Evolutionary conservation across 2,113 vertebrate genomes (phyloP), one percentile per base, ranked within the genome.

Genomic region (Montifringilla adamsi): DNA sequence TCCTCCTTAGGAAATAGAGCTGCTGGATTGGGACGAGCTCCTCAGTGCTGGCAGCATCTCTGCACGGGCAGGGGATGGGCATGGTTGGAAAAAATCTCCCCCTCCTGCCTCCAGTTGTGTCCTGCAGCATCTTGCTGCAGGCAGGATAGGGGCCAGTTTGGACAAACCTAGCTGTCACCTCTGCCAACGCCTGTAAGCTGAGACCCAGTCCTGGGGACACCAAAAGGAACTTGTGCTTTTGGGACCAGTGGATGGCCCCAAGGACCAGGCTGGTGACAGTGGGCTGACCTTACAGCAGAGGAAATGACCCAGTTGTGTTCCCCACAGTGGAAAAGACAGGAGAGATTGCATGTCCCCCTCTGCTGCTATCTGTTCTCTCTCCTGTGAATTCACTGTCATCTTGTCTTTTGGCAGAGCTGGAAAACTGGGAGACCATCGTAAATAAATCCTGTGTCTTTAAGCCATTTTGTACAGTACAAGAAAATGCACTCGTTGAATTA

Each of bases 401-500:
- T 79, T 79, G 76, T 68, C 88, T 90, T 86, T 90, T 28, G 6
- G 74, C 93, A 84, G 74, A 87, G 75, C 75, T 92, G 83, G 75
- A 86, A 44, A 93, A 87, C 53, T 2, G 3, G 80, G 93, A 89
- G 92, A 93, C 84, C 85, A 90, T 92, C 62, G 23, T 95, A 97
- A 97, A 97, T 95, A 95, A 97, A 94, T 63, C 72, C 97, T 97
- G 94, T 60, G 76, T 96, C 97, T 97, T 97, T 97, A 97, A 97
- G 97, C 78, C 19, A 2, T 95, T 97, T 89, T 72, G 84, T 95
- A 95, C 95, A 91, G 93, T 95, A 94, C 96, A 91, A 92, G 97
- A 96, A 93, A 97, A 96, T 67, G 96, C 91, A 86, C 96, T 97
- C 94, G 96, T 84, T 97, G 97, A 97, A 97, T 97, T 97, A 97